Conservation (phyloP, 2,797 vertebrate genomes). For the Pogoniulus pusillus region DNA sequence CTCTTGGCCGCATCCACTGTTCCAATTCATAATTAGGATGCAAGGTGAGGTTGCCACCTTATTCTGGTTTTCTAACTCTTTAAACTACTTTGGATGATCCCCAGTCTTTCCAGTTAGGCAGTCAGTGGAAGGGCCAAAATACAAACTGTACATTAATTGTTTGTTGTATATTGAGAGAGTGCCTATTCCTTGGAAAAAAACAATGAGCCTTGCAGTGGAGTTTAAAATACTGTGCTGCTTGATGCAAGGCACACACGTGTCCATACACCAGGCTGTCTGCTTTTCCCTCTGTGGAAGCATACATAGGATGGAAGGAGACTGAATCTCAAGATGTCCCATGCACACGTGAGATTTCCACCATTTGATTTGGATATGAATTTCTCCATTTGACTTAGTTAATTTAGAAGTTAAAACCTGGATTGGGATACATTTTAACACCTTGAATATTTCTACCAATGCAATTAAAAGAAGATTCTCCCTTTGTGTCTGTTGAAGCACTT, state of each 20-base stretch:
- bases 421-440: neutral
- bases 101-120: neutral
- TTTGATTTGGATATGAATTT: neutral
- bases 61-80: neutral
- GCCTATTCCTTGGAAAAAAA: neutral
- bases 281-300: neutral
- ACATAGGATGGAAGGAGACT: neutral
- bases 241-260: neutral
- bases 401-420: neutral
- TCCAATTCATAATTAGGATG: neutral
- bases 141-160: neutral
- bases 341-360: rapidly evolving
- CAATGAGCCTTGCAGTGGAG: neutral
- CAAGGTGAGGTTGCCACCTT: neutral
- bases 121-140: neutral
- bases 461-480: neutral
- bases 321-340: neutral
- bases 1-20: neutral
- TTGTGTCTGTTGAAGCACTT: neutral
- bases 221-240: neutral
- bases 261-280: neutral
- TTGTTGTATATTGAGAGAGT: neutral
- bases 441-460: neutral
- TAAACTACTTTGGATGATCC: neutral
- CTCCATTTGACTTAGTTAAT: neutral